Conservation (phyloP, 2,888 invertebrate species). For the Halictus ligatus region DNA sequence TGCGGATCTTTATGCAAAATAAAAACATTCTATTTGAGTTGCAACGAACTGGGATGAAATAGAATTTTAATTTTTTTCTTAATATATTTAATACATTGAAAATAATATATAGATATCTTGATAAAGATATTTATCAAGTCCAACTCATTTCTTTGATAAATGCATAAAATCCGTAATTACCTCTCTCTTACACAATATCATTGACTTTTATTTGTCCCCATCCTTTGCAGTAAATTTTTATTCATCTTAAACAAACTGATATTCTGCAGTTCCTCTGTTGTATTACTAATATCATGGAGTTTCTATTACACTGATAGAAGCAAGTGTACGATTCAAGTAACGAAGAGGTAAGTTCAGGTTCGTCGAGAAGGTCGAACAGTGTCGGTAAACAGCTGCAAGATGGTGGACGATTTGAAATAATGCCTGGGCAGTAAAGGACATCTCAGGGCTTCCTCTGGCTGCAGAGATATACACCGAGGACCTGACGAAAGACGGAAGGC, state of each 20-base stretch:
- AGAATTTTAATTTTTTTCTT: no score
- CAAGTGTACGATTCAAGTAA: not conserved
- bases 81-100: no score
- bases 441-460: constrained; percentile 11
- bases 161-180: not conserved
- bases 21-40: no score
- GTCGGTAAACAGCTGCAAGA: not conserved
- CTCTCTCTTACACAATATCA: not conserved
- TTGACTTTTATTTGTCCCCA: not conserved
- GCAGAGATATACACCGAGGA: constrained; percentile 12
- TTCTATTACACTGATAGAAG: not conserved
- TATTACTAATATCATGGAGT: no score
- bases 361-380: not conserved
- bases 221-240: no score
- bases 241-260: no score
- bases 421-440: constrained; percentile 11
- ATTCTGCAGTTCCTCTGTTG: no score
- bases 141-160: no score
- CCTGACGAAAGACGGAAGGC: constrained; percentile 40
- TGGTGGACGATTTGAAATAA: constrained; percentile 46
- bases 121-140: no score
- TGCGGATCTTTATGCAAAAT: no score
- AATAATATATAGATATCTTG: no score
- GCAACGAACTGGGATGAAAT: no score
- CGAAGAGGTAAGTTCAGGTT: not conserved